Conservation (phyloP, 2,888 invertebrate genomes). For the Dryocosmus kuriphilus region DNA sequence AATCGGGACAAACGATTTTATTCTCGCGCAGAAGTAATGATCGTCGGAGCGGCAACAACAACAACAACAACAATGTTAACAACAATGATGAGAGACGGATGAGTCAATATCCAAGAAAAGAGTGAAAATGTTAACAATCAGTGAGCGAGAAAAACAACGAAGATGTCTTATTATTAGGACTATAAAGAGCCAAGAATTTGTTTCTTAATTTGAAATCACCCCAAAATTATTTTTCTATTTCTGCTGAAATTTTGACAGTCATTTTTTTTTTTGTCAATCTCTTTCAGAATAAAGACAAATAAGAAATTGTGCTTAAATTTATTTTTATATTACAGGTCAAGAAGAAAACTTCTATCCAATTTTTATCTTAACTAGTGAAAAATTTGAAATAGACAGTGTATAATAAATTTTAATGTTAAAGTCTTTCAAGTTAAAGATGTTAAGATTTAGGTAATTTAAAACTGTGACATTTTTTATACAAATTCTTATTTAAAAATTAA, state of each 20-base stretch:
- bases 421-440: too few relatives aligned
- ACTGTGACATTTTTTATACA: too few relatives aligned
- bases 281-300: too few relatives aligned
- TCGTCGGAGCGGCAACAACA: conserved; percentile 45
- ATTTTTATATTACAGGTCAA: too few relatives aligned
- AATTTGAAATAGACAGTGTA: too few relatives aligned
- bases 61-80: conserved; percentile 54
- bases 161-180: conserved; percentile 13
- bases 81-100: conserved; percentile 49
- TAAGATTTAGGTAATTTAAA: too few relatives aligned
- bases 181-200: conserved; percentile 47
- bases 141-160: conserved; percentile 43
- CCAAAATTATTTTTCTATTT: background rate
- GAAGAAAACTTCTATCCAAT: too few relatives aligned
- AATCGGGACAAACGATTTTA: conserved; percentile 3
- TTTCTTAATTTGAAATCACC: conserved; percentile 23
- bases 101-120: conserved; percentile 32
- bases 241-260: background rate
- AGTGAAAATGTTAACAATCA: conserved; percentile 41
- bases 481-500: too few relatives aligned
- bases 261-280: too few relatives aligned
- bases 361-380: too few relatives aligned
- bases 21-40: conserved; percentile 10
- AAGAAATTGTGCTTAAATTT: too few relatives aligned
- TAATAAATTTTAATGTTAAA: too few relatives aligned